Base-by-base conservation (phyloP, 2,797 vertebrate species). In the Sebastes diploproa region DNA sequence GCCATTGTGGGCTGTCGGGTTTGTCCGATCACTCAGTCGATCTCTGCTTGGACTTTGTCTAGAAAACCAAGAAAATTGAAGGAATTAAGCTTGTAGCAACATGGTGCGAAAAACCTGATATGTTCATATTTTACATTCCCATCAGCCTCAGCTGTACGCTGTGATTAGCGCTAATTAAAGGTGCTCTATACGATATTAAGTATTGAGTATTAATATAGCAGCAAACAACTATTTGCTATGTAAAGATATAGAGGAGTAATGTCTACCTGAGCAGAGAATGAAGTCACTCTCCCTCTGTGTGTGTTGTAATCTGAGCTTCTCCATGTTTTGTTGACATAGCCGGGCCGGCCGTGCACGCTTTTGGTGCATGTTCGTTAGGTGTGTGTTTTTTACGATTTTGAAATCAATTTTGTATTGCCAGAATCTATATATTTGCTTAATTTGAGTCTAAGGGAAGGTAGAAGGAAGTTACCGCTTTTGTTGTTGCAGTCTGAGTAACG, bases 21-120 rank as follows among this genome's bases (percentile, higher is more conserved):
- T 30, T 82, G 90, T 50, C 96, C 95, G 0, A 96, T 85, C 34
- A 96, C 94, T 0, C 50, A 22, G 6, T 97, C 95, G 0, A 97
- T 97, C 92, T 97, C 97, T 0, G 84, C 91, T 4, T 97, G 96
- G 22, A 95, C 94, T 73, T 95, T 96, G 74, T 95, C 96, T 96
- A 46, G 38, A 56, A 59, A 60, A n/a, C 14, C 36, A 29, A 25
- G 5, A 10, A 46, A 6, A 38, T 20, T 50, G 5, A 8, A 60
- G 27, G 46, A 52, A 52, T 52, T 52, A 52, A n/a, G 18, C 50
- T 52, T 52, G 7, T 52, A n/a, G 18, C 50, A 52, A 52, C 20
- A 20, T 2, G 50, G 42, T 46, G 42, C 2, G 42, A 46, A 46
- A 46, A 52, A 52, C 18, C 46, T n/a, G 46, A 18, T 46, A 42